phyloP scores from a whole-genome alignment of 2,113 vertebrate genomes.

The Bombycilla garrulus region DNA sequence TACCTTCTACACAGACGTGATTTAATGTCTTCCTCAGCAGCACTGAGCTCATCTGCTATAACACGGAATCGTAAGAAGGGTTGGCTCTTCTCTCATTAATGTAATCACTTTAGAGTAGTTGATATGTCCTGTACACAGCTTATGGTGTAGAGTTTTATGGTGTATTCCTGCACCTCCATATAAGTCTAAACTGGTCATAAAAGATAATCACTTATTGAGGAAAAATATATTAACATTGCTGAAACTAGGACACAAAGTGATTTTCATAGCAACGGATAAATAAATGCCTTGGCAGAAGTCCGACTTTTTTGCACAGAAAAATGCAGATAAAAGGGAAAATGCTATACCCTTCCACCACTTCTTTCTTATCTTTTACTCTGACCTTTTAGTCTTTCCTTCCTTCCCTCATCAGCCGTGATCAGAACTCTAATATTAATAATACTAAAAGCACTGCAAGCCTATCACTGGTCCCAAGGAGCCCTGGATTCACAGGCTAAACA shows the following conservation, averaged over 20 bases:
- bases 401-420: not conserved
- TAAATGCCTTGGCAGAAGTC: slow-evolving; percentile 12
- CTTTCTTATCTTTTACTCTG: not conserved
- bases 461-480: accelerated
- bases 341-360: not conserved
- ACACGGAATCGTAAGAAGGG: slow-evolving; percentile 9
- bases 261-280: slow-evolving; percentile 50
- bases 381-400: not conserved
- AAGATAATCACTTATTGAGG: slow-evolving; percentile 26
- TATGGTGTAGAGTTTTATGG: slow-evolving; percentile 33
- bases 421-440: not conserved
- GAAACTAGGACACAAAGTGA: slow-evolving; percentile 18
- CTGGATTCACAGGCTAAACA: not conserved
- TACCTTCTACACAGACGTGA: slow-evolving; percentile 47
- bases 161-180: slow-evolving; percentile 13
- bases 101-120: slow-evolving; percentile 60
- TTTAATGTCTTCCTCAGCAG: slow-evolving; percentile 49
- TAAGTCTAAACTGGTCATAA: slow-evolving; percentile 56
- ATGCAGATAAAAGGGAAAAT: not conserved
- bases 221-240: not conserved
- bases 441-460: not conserved
- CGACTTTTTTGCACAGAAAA: not conserved
- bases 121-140: slow-evolving; percentile 48
- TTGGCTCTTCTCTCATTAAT: slow-evolving; percentile 43
- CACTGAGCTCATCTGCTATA: slow-evolving; percentile 41